Evolutionary conservation across 2,113 vertebrate genomes (phyloP).

Genomic region (Acrocephalus kingi): DNA sequence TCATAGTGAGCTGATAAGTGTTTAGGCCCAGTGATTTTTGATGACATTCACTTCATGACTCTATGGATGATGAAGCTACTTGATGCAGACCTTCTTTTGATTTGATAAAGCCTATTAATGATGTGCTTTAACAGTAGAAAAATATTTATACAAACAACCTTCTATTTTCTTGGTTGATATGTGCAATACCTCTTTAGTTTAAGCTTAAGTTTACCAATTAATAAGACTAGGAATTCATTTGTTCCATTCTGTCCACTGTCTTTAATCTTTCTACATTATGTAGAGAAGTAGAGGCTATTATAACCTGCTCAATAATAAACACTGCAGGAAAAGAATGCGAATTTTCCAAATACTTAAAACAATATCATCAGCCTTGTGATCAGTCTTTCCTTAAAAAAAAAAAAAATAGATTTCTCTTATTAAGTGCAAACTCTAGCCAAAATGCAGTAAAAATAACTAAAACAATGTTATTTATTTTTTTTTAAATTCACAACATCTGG

Average conservation of each 20-base stretch:
- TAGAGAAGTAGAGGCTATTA: neutral
- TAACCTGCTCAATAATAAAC: neutral
- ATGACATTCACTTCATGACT: slow-evolving; percentile 40
- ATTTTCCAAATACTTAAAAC: neutral
- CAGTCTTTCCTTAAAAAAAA: neutral
- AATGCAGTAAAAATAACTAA: neutral
- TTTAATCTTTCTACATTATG: neutral
- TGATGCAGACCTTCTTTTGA: neutral
- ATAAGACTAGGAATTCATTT: neutral
- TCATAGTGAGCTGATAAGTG: neutral
- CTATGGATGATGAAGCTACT: neutral
- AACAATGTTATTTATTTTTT: neutral
- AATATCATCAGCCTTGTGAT: neutral
- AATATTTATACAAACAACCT: slow-evolving; percentile 5
- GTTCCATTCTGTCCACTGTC: neutral
- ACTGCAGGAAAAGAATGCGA: neutral
- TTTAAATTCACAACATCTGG: neutral
- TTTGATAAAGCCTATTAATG: slow-evolving; percentile 7
- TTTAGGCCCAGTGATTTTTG: slow-evolving; percentile 29
- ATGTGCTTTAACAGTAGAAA: neutral
- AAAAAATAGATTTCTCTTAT: neutral
- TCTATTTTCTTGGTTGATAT: neutral
- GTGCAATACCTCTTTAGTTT: neutral
- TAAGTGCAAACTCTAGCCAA: neutral
- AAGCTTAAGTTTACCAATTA: neutral